Evolutionary conservation across 2,113 vertebrate genomes (phyloP).

Genomic region (Mystacornis crossleyi): DNA sequence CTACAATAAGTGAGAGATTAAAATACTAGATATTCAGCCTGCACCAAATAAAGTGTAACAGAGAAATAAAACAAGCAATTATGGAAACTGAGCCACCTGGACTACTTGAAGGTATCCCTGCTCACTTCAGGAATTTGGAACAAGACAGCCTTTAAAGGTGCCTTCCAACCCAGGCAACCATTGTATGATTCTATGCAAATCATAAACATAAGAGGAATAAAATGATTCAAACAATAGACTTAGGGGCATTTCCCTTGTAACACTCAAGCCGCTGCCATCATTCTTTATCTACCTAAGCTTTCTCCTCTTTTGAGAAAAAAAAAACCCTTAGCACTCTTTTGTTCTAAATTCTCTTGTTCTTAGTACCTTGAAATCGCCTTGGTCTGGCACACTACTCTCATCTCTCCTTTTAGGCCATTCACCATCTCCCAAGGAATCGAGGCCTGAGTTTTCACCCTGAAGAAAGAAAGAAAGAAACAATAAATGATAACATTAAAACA

Average conservation of each 20-base stretch:
- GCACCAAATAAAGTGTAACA: neutral
- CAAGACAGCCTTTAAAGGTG: neutral
- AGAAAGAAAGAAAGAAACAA: neutral
- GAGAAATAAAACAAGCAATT: neutral
- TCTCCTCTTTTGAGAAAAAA: neutral
- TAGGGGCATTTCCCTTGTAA: neutral
- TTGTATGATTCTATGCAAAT: neutral
- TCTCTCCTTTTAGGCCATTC: neutral
- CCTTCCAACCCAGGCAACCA: neutral
- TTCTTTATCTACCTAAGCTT: neutral
- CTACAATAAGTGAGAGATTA: neutral
- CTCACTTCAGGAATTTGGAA: neutral
- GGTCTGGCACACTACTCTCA: neutral
- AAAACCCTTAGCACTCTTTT: neutral
- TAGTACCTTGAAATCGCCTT: constrained; percentile 61
- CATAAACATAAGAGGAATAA: neutral
- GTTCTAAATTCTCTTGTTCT: neutral
- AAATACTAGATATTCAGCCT: neutral
- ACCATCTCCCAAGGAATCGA: neutral
- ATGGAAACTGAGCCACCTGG: neutral
- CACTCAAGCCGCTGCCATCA: neutral
- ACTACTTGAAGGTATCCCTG: neutral
- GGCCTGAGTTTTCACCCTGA: neutral
- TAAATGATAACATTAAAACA: neutral
- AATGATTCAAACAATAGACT: neutral